Conservation (phyloP, 2,113 vertebrate genomes). For the Pseudorectes ferrugineus region DNA sequence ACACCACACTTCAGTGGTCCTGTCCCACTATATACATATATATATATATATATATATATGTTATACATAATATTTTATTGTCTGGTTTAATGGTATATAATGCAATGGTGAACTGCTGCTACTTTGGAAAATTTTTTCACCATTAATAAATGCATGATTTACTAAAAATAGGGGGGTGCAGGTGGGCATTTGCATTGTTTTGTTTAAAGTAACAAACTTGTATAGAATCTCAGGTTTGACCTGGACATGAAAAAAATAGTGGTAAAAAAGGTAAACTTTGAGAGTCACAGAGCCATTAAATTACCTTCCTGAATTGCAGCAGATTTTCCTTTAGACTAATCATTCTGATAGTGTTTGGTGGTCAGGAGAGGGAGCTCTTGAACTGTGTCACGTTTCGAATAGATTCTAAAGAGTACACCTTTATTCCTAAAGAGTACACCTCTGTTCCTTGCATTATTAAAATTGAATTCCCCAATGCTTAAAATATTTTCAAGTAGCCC, state of each 20-base stretch:
- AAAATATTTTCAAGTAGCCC: not conserved
- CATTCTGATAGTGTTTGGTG: not conserved
- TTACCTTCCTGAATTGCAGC: not conserved
- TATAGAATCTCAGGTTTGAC: not conserved
- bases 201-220: not conserved
- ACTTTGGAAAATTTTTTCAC: not conserved
- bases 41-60: too few relatives aligned
- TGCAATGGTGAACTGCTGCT: not conserved
- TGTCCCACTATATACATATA: not conserved
- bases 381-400: not conserved
- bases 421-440: not conserved
- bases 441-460: not conserved
- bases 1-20: not conserved
- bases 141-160: not conserved
- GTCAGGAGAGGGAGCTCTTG: slow-evolving; percentile 50
- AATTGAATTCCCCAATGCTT: not conserved
- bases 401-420: not conserved
- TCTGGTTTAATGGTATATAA: not conserved
- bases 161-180: rapidly evolving
- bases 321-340: not conserved
- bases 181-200: rapidly evolving
- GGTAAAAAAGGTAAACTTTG: not conserved
- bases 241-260: not conserved
- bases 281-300: not conserved
- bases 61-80: not conserved